Percentiles rank a stretch among this genome's conserved stretches.
Evolutionary conservation across 2,888 invertebrate genomes (phyloP).

Genomic region (Teleiodes luculella): DNA sequence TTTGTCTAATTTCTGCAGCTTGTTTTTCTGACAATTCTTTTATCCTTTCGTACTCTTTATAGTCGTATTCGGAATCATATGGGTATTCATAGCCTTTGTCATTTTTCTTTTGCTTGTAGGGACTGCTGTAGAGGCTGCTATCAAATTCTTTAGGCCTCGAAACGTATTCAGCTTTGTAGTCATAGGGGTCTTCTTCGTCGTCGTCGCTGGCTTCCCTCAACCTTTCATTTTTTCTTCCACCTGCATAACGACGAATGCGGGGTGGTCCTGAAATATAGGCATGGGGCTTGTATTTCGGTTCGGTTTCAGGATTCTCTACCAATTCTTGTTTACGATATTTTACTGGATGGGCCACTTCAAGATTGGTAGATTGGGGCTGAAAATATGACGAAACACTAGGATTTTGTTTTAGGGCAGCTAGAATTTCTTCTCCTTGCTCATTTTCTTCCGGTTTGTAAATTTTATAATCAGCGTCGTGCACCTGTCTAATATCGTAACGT

Average conservation of each 20-base stretch:
- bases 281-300: conserved; percentile 70
- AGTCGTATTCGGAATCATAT: conserved; percentile 73
- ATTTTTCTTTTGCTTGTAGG: conserved; percentile 63
- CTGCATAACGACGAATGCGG: conserved; percentile 71
- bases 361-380: conserved; percentile 62
- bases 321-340: conserved; percentile 65
- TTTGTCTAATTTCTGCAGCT: conserved; percentile 80
- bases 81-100: conserved; percentile 69
- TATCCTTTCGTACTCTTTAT: conserved; percentile 76
- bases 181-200: conserved; percentile 72
- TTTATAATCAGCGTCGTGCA: conserved; percentile 71
- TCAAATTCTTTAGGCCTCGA: conserved; percentile 75
- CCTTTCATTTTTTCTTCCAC: conserved; percentile 62
- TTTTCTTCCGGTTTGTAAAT: conserved; percentile 68
- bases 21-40: conserved; percentile 81
- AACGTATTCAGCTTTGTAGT: conserved; percentile 69
- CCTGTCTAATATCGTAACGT: conserved; percentile 67
- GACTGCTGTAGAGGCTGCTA: conserved; percentile 62
- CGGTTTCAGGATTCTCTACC: conserved; percentile 52
- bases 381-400: conserved; percentile 68
- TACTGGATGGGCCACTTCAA: conserved; percentile 65
- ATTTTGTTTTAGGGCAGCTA: conserved; percentile 66
- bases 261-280: conserved; percentile 70
- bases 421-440: conserved; percentile 60
- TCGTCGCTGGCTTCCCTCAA: conserved; percentile 50